Evolutionary conservation across 2,888 invertebrate genomes (phyloP).

Genomic region (Trisateles emortualis): DNA sequence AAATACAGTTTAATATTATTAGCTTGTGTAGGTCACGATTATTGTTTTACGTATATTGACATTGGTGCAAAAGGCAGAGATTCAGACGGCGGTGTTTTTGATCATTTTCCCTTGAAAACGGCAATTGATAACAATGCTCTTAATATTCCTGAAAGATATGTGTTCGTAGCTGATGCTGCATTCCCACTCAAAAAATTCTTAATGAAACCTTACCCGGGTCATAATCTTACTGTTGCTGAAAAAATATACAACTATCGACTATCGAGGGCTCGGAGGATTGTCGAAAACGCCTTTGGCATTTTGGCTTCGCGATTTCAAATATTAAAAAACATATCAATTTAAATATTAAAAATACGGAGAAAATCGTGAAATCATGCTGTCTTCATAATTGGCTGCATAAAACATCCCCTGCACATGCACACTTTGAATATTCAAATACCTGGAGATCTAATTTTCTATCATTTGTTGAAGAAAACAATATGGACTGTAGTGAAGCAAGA

Average conservation of each 20-base stretch:
- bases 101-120: too few species aligned
- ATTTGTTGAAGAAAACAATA: constrained; percentile 20
- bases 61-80: too few species aligned
- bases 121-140: constrained; percentile 23
- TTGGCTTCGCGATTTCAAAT: constrained; percentile 25
- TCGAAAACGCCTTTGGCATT: constrained; percentile 35
- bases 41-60: too few species aligned
- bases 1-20: constrained; percentile 24
- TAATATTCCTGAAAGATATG: constrained; percentile 17
- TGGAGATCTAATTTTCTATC: constrained; percentile 22
- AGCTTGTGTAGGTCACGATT: constrained; percentile 29
- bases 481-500: constrained; percentile 21
- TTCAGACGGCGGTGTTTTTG: too few species aligned
- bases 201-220: too few species aligned
- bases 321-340: constrained; percentile 25
- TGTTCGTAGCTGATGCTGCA: constrained; percentile 26
- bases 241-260: constrained; percentile 31
- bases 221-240: background rate
- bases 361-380: constrained; percentile 25
- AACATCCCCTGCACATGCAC: constrained; percentile 13
- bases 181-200: constrained; percentile 22
- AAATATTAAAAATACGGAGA: constrained; percentile 24
- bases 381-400: constrained; percentile 28
- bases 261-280: constrained; percentile 27
- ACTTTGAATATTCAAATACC: constrained; percentile 20